Base-by-base conservation (phyloP, 2,797 vertebrate genomes). In the Premnoplex brunnescens region DNA sequence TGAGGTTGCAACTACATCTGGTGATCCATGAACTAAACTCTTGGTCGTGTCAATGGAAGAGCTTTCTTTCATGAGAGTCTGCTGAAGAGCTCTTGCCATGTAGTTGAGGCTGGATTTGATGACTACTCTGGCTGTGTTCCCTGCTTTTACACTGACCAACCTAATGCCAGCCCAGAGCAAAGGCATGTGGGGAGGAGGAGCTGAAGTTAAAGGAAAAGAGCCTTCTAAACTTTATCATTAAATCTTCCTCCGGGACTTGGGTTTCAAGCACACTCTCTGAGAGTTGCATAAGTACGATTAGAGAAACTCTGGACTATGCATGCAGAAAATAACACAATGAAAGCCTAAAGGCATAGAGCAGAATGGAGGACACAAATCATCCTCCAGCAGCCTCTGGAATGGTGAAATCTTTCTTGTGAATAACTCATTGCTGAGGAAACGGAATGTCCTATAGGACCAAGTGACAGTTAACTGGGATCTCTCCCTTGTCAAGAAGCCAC, bases 261-360 rank as follows among this genome's bases (percentile, higher is more conserved):
- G 18, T 91, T 96, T 94, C 54, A 60, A 85, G 60, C 32, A 64
- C 71, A n/a, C 18, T 88, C 9, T 80, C 49, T 17, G 37, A 74
- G 52, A 23, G 6, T 49, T 82, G 49, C 0, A 0, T 30, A 66
- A 89, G 39, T 73, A n/a, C 71, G 54, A 63, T 28, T 37, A 88
- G 80, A 89, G 64, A 82, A 91, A 85, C 28, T 41, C 55, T 26
- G 48, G 32, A 39, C 58, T 88, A 14, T 23, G 26, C 39, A 23
- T 51, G 72, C 36, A 51, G 48, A 48, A 94, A 89, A 34, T 52
- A 85, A 48, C 51, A 85, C 49, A 68, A 48, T 51, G 22, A 74
- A 92, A 93, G 34, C 39, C 81, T 85, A n/a, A 71, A 92, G 73
- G 69, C 75, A 91, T 73, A 83, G n/a, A 85, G 39, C 6, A 15